Conservation (phyloP, 23 tunicate genomes). For the Trididemnum clinides region DNA sequence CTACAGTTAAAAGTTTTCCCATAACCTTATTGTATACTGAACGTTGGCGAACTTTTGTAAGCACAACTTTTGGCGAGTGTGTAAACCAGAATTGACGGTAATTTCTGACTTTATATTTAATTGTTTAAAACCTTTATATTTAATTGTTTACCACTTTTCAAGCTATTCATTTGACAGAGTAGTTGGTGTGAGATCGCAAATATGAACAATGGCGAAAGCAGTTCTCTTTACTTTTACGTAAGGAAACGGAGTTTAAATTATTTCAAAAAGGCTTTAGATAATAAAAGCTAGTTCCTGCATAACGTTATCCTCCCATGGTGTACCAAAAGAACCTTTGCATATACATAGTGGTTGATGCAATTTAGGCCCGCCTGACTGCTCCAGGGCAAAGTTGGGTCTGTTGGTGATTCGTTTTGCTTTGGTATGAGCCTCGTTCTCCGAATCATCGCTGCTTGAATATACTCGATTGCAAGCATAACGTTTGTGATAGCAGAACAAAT, state of each 20-base stretch:
- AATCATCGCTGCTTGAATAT: no score
- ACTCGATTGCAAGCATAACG: not conserved
- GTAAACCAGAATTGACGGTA: not conserved
- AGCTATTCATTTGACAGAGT: no score
- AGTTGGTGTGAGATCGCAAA: no score
- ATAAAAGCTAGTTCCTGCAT: not conserved
- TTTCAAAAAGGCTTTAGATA: not conserved
- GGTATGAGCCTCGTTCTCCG: no score
- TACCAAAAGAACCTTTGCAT: not conserved
- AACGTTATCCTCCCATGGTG: not conserved
- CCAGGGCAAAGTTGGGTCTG: no score
- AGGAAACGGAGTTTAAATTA: not conserved
- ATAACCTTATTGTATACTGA: no score
- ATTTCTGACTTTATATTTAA: not conserved
- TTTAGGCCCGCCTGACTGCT: no score
- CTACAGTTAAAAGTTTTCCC: no score
- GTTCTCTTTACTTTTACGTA: not conserved
- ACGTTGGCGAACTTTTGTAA: no score
- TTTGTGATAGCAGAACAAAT: not conserved
- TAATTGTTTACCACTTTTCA: not conserved
- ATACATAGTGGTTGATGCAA: no score
- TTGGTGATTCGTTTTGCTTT: no score
- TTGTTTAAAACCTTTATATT: no score
- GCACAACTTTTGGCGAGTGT: not conserved
- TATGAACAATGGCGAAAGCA: not conserved